phyloP scores from a whole-genome alignment of 2,113 vertebrate genomes.

The Silurus asotus region DNA sequence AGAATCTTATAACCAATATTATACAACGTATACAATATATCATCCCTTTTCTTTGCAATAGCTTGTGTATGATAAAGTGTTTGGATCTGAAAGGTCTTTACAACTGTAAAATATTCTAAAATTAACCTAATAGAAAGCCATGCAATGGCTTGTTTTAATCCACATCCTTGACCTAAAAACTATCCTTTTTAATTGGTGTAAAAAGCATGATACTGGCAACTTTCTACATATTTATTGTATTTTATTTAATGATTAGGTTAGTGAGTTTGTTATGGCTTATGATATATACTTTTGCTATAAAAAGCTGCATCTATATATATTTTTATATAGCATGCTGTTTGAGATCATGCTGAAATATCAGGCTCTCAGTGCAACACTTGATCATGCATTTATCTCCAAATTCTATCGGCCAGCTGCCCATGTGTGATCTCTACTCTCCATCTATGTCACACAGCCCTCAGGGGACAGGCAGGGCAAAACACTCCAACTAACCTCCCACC shows the following conservation, averaged over 20 bases:
- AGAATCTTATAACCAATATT: too few relatives aligned
- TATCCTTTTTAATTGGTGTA: not conserved
- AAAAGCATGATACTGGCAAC: not conserved
- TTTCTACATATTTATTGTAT: not conserved
- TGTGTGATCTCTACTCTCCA: slow-evolving; percentile 35
- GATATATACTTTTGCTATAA: not conserved
- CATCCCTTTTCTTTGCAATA: not conserved
- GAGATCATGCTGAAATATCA: not conserved
- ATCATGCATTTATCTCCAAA: slow-evolving; percentile 18
- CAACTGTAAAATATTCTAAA: not conserved
- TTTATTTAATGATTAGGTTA: not conserved
- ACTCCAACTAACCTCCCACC: slow-evolving; percentile 44
- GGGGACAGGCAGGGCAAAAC: slow-evolving; percentile 45
- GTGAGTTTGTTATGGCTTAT: not conserved
- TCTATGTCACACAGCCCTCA: slow-evolving; percentile 47
- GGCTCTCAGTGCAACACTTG: not conserved
- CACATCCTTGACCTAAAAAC: not conserved
- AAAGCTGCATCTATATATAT: not conserved
- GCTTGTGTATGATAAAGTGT: too few relatives aligned
- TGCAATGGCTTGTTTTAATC: not conserved
- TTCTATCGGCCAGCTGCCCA: slow-evolving; percentile 31
- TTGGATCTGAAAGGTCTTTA: not conserved
- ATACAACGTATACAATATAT: too few relatives aligned
- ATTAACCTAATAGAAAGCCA: not conserved
- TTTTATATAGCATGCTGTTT: not conserved